Percentiles rank a stretch among this genome's conserved stretches.
Evolutionary conservation across 2,888 invertebrate species (phyloP).

Genomic region (Stomorhina lunata): DNA sequence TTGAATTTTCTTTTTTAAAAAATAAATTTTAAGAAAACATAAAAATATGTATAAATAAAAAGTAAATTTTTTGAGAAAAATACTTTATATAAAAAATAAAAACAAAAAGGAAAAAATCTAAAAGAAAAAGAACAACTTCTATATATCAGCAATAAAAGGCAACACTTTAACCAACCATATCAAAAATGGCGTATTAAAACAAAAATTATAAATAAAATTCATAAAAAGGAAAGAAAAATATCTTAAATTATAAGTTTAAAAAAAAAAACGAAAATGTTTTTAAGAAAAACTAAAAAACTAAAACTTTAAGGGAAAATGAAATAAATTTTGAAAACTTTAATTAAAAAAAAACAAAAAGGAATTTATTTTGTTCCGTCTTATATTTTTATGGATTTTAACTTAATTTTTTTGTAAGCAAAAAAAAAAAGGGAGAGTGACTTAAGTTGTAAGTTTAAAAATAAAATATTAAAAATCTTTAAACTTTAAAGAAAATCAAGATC

Average conservation of each 20-base stretch:
- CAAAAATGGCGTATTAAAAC: constrained; percentile 72
- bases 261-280: constrained; percentile 45
- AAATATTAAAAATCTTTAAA: constrained; percentile 12
- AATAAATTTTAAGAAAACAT: constrained; percentile 28
- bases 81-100: constrained; percentile 55
- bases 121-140: constrained; percentile 58
- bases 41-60: constrained; percentile 5
- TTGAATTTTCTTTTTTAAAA: constrained; percentile 55
- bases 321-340: neutral
- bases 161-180: constrained; percentile 74
- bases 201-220: constrained; percentile 66
- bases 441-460: constrained; percentile 20
- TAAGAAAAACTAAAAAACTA: neutral
- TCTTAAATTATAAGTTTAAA: constrained; percentile 42
- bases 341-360: constrained; percentile 4
- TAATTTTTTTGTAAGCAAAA: constrained; percentile 31
- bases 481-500: constrained; percentile 15
- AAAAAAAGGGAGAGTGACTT: constrained; percentile 62
- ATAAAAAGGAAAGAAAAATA: constrained; percentile 37
- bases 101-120: constrained; percentile 44
- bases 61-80: constrained; percentile 49
- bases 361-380: constrained; percentile 20
- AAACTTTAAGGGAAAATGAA: constrained; percentile 55
- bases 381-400: neutral
- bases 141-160: constrained; percentile 78